Percentiles rank a stretch among this genome's conserved stretches.
Conservation (phyloP, 2,888 invertebrate genomes). For the Ophion ellenae region DNA sequence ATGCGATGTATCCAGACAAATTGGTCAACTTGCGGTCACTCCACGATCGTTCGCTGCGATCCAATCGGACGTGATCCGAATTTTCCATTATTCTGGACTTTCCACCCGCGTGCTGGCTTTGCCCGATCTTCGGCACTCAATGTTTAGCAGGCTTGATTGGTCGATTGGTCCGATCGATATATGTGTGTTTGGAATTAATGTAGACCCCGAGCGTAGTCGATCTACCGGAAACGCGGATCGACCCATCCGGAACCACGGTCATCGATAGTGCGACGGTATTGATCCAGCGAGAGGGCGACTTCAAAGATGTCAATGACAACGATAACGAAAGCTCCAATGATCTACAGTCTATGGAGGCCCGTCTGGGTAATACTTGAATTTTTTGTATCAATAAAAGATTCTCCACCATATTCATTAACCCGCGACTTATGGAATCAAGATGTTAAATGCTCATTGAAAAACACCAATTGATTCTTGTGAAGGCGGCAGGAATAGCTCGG, state of each 20-base stretch:
- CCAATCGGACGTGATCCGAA: too few relatives aligned
- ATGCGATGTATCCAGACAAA: neutral
- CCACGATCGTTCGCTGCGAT: neutral
- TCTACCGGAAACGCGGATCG: conserved; percentile 42
- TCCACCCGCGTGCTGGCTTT: neutral
- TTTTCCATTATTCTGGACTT: too few relatives aligned
- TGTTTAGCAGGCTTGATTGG: neutral
- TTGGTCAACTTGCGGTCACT: neutral
- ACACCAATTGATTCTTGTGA: conserved; percentile 2
- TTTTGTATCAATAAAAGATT: conserved; percentile 33
- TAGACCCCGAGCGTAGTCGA: conserved; percentile 60
- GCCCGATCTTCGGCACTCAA: neutral
- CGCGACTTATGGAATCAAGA: neutral
- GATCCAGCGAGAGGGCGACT: conserved; percentile 22
- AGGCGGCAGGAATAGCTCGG: neutral
- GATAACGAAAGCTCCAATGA: conserved; percentile 19
- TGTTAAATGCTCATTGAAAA: neutral
- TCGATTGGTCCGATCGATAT: neutral
- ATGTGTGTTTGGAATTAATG: conserved; percentile 2
- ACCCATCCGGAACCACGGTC: conserved; percentile 13
- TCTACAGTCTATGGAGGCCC: neutral
- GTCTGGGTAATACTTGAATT: conserved; percentile 18
- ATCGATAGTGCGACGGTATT: conserved; percentile 36
- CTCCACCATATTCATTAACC: neutral
- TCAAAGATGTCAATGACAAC: conserved; percentile 10